Evolutionary conservation across 2,797 vertebrate genomes (phyloP).

Genomic region (Macropus fuliginosus): DNA sequence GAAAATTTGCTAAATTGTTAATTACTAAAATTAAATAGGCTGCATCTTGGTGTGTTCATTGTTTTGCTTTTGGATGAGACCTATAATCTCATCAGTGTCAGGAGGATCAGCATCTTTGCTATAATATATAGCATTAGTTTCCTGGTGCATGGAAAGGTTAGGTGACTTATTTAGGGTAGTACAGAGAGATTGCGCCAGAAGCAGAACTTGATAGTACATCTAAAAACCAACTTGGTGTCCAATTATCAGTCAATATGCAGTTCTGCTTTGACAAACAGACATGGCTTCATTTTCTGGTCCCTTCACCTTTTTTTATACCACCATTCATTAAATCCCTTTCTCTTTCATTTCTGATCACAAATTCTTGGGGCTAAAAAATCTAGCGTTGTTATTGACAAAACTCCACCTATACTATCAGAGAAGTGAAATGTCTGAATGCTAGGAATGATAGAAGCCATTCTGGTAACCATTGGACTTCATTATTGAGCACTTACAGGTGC

Average conservation of each 20-base stretch:
- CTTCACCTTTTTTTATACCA: not conserved
- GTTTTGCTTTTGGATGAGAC: not conserved
- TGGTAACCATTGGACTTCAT: conserved; percentile 54
- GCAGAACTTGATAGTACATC: not conserved
- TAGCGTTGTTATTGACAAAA: not conserved
- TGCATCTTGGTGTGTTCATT: not conserved
- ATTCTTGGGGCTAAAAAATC: not conserved
- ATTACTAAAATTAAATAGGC: not conserved
- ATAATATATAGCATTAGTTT: not conserved
- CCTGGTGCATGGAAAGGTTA: not conserved
- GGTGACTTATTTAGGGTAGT: not conserved
- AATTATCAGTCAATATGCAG: not conserved
- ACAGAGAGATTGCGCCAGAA: not conserved
- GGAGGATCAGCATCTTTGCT: not conserved
- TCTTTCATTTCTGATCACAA: not conserved
- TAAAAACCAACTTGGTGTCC: not conserved
- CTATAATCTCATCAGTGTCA: too few relatives aligned
- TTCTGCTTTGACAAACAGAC: not conserved
- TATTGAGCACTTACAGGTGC: conserved; percentile 59
- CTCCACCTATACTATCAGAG: not conserved
- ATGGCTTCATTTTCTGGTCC: not conserved
- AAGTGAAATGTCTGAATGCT: not conserved
- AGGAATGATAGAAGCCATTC: not conserved
- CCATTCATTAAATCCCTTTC: not conserved
- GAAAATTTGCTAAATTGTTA: not conserved